These are phyloP conservation scores for Sinhomidia bicolor DNA, from an alignment of 2,888 invertebrate genomes.

Conservation along the genomic window DNA sequence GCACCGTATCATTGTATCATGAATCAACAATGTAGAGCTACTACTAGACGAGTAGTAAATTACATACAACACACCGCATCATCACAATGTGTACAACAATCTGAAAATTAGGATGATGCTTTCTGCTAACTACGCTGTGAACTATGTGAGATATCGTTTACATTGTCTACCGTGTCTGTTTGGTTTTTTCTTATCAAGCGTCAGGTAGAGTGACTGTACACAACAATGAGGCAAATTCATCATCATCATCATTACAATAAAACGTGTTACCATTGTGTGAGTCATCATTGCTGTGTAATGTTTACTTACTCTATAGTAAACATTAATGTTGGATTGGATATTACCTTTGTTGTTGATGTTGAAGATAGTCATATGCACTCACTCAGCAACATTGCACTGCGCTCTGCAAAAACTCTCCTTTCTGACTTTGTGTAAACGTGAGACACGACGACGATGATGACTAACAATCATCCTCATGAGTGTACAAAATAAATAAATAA, in stretches of 20 bases:
- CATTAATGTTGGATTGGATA: too few species aligned
- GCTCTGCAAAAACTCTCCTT: not conserved
- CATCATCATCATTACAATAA: not conserved
- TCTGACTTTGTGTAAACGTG: not conserved
- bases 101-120: constrained; percentile 35
- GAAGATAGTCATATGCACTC: not conserved
- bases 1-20: too few species aligned
- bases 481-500: not conserved
- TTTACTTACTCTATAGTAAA: not conserved
- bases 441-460: not conserved
- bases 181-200: not conserved
- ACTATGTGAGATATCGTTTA: constrained; percentile 11
- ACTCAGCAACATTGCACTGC: too few species aligned
- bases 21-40: not conserved
- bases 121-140: constrained; percentile 35
- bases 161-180: not conserved
- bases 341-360: not conserved
- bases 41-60: not conserved
- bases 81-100: not conserved
- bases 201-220: not conserved
- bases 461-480: constrained; percentile 9
- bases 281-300: not conserved
- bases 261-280: constrained; percentile 21
- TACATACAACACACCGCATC: not conserved
- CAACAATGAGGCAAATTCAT: not conserved